These are phyloP conservation scores for Eulithis prunata DNA, from an alignment of 2,888 invertebrate species.

Conservation along the genomic window DNA sequence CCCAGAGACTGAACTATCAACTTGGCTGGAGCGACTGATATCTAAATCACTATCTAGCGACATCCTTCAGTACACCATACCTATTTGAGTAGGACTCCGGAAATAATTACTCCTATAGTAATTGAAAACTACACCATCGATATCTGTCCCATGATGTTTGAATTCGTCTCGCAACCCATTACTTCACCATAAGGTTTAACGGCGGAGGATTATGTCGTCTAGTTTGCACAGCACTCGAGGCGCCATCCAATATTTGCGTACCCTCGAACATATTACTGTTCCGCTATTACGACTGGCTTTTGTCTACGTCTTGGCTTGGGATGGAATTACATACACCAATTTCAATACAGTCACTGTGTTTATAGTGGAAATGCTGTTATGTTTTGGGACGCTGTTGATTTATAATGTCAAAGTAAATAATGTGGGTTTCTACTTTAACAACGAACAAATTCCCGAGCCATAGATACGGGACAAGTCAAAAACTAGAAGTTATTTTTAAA, in stretches of 20 bases:
- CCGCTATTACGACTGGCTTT: neutral
- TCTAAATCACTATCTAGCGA: too few species aligned
- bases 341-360: too few species aligned
- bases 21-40: too few species aligned
- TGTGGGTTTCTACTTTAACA: too few species aligned
- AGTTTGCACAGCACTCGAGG: constrained; percentile 65
- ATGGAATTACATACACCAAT: neutral
- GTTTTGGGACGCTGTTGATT: too few species aligned
- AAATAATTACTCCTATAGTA: neutral
- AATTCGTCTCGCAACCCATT: constrained; percentile 38
- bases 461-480: too few species aligned
- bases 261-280: constrained; percentile 22
- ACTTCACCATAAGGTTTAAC: constrained; percentile 36
- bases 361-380: too few species aligned
- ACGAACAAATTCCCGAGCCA: too few species aligned
- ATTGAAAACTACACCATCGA: constrained; percentile 24
- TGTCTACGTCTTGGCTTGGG: constrained; percentile 14
- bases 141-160: constrained; percentile 39
- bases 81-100: neutral
- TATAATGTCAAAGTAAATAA: too few species aligned
- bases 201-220: constrained; percentile 32
- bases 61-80: too few species aligned
- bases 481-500: too few species aligned
- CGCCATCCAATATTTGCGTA: constrained; percentile 65
- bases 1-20: too few species aligned